Conservation (phyloP, 2,888 invertebrate species). For the Calephelis perditalis region DNA sequence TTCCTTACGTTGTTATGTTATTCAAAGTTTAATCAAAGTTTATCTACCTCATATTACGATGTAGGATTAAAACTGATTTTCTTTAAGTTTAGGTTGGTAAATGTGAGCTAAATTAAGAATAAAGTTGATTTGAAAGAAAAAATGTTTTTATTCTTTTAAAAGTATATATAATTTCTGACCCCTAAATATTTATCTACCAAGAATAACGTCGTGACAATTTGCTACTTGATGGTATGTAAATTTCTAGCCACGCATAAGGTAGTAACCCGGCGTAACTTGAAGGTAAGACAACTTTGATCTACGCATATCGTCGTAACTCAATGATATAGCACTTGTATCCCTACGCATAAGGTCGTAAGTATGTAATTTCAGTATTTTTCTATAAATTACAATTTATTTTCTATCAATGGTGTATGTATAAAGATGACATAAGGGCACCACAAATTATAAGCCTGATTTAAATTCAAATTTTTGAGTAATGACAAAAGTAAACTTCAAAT, state of each 20-base stretch:
- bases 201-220: too few species aligned
- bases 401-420: background rate
- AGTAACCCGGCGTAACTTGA: background rate
- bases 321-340: conserved; percentile 6
- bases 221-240: background rate
- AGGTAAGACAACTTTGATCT: background rate
- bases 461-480: background rate
- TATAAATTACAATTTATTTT: conserved; percentile 1
- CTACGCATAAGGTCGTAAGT: conserved; percentile 2
- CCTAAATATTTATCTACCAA: too few species aligned
- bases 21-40: background rate
- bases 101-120: too few species aligned
- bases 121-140: too few species aligned
- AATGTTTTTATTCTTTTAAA: too few species aligned
- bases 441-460: background rate
- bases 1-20: background rate
- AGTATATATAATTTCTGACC: too few species aligned
- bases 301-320: conserved; percentile 2
- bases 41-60: background rate
- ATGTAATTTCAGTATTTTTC: conserved; percentile 4
- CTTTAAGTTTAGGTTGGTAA: too few species aligned
- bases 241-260: background rate
- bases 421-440: background rate
- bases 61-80: background rate
- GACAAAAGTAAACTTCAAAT: background rate